Base-by-base conservation (phyloP, 2,113 vertebrate genomes). In the Tragelaphus imberbis region DNA sequence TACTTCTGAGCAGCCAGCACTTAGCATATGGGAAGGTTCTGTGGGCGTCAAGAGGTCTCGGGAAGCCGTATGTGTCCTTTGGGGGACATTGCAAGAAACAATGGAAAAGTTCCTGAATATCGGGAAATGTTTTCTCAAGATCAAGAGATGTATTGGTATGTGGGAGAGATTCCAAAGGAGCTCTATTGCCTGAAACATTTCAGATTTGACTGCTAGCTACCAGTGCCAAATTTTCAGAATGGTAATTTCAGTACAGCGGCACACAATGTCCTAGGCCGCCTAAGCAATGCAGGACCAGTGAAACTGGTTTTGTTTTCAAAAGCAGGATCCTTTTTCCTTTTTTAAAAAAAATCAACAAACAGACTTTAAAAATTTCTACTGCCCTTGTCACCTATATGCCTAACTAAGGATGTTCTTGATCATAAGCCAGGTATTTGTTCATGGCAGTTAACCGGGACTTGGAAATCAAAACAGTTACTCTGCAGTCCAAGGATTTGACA, bases 41-140 rank as follows among this genome's bases (percentile, higher is more conserved):
- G 6, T 91, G 86, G 94, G 95, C 80, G 21, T 98, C 88, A 11
- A 95, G 82, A 95, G 94, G 96, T 97, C 95, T 91, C 97, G 84
- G 44, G 91, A 95, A 97, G 49, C 30, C 27, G 90, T 61, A 51
- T 84, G 63, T 77, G 91, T 51, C 95, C 97, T 97, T 47, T 94
- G 93, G 93, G 92, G 93, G 87, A 96, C 84, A 27, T 56, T 63
- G 33, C 12, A 51, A 94, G 63, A 84, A 97, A 98, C 97, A 97
- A 98, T 97, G 89, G 94, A 90, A 98, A 98, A 81, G 97, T 95
- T 97, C 80, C 96, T 95, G 96, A 96, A 97, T 97, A 98, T 98
- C 49, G 3, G 97, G 97, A 98, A 98, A 97, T 98, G 96, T 98
- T 98, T 98, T 97, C 93, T 95, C 51, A 95, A 97, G 97, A 97